These are phyloP conservation scores for Masnerella sp. DNA, from an alignment of 2,888 invertebrate genomes.

Conservation along the genomic window DNA sequence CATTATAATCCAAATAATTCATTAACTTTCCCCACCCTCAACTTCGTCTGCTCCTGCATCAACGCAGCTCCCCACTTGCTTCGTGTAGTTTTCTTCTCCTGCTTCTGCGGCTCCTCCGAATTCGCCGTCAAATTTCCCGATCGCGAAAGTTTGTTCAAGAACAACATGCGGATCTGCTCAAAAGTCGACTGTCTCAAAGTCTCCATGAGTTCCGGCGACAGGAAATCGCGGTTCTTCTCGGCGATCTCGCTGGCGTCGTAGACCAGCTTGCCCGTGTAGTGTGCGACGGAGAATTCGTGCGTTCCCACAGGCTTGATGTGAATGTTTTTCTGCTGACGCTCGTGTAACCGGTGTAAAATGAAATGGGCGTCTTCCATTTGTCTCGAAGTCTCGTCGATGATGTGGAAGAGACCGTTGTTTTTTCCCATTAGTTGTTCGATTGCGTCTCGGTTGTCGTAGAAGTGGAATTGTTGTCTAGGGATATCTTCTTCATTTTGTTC, in stretches of 20 bases:
- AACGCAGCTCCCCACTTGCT: conserved; percentile 78
- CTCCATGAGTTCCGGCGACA: conserved; percentile 93
- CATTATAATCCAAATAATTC: too few relatives aligned
- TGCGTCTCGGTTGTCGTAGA: conserved; percentile 92
- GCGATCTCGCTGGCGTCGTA: conserved; percentile 91
- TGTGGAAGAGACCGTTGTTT: conserved; percentile 88
- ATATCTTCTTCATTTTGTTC: conserved; percentile 88
- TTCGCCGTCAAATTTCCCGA: conserved; percentile 88
- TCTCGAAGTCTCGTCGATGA: conserved; percentile 92
- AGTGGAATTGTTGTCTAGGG: conserved; percentile 84
- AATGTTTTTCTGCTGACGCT: conserved; percentile 78
- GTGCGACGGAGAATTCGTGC: conserved; percentile 90
- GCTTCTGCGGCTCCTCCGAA: conserved; percentile 68
- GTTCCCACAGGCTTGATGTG: conserved; percentile 81
- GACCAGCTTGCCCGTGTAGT: conserved; percentile 92
- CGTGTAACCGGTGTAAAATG: conserved; percentile 83
- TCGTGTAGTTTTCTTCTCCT: conserved; percentile 68
- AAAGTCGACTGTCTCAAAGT: conserved; percentile 88
- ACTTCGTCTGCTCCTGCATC: conserved; percentile 79
- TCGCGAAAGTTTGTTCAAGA: conserved; percentile 89
- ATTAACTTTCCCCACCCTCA: conserved; percentile 81
- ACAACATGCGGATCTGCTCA: conserved; percentile 85
- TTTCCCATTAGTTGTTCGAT: conserved; percentile 92
- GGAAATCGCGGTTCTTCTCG: conserved; percentile 93
- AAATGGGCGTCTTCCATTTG: conserved; percentile 84